Evolutionary conservation across 2,113 vertebrate species (phyloP).

Genomic region (Tyto alba): DNA sequence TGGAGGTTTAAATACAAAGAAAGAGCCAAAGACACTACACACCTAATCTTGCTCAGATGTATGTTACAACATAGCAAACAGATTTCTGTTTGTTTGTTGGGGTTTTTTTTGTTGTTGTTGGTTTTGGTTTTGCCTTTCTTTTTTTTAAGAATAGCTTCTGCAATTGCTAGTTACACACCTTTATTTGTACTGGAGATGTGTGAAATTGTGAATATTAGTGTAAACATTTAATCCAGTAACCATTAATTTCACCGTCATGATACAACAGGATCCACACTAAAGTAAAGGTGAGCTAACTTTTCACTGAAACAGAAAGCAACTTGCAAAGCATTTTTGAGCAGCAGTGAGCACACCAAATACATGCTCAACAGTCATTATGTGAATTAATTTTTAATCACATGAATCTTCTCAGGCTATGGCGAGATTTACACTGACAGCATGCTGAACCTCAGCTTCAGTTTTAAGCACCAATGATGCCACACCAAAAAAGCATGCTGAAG

Average conservation of each 20-base stretch:
- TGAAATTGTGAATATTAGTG: background rate
- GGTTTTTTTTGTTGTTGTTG: too few relatives aligned
- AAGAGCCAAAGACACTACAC: background rate
- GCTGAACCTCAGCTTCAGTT: background rate
- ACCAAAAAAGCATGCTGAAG: background rate
- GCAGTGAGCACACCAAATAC: accelerated
- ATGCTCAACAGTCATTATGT: background rate
- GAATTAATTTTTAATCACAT: background rate
- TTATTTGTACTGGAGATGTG: background rate
- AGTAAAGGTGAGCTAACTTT: background rate
- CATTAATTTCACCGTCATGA: background rate
- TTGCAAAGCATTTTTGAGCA: background rate
- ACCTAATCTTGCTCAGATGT: background rate
- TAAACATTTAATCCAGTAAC: background rate
- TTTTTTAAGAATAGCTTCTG: background rate
- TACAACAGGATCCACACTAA: background rate
- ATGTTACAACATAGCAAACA: background rate
- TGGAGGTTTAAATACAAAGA: background rate
- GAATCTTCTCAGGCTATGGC: background rate
- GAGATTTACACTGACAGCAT: background rate
- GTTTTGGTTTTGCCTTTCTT: background rate
- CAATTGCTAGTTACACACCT: background rate
- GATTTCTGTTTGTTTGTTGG: too few relatives aligned
- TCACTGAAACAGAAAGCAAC: background rate
- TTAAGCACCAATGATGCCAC: background rate